Base-by-base conservation (phyloP, 2,888 invertebrate genomes). In the Brenthis ino region DNA sequence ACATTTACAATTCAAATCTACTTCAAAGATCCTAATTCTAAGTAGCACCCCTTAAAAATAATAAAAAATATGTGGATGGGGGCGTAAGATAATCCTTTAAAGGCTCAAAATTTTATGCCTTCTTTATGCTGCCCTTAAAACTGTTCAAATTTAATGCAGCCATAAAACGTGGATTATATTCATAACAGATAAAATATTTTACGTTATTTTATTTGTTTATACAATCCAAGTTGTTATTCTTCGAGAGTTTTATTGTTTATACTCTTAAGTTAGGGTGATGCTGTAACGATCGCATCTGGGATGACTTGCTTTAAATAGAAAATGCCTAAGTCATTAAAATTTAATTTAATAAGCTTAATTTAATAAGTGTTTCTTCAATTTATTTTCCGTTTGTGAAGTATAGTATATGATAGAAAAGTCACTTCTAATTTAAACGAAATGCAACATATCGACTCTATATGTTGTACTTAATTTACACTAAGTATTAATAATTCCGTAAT, bases 121-220 rank as follows among this genome's bases (percentile, higher is more conserved):
- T 80, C 82, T 85, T 85, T 82, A 85, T 83, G 80, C n/a, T 79
- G 82, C 83, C 82, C 84, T 82, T 53, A 80, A 83, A 82, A 80
- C 77, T 83, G 84, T 84, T 84, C 82, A 85, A 88, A 85, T 88
- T 88, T 87, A 88, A 87, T 82, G 85, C 79, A 81, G 76, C 79
- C 79, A 83, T 89, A 89, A 90, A 89, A 86, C 82, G 79, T 67
- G 86, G 89, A 88, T 90, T 89, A 89, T 90, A 89, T 91, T 90
- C 89, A 90, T 91, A 91, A 90, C 85, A 88, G 86, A 90, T 91
- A 90, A 88, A 89, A 89, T 90, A 90, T 87, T 90, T 90, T 90
- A 80, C 82, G 82, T 81, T 77, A 79, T 87, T 90, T 89, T 88
- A 89, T 89, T 87, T 87, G 89, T 85, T 89, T 89, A 86, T 83